These are phyloP conservation scores for Cataglyphis cursor DNA, from an alignment of 2,888 invertebrate genomes.

Conservation along the genomic window DNA sequence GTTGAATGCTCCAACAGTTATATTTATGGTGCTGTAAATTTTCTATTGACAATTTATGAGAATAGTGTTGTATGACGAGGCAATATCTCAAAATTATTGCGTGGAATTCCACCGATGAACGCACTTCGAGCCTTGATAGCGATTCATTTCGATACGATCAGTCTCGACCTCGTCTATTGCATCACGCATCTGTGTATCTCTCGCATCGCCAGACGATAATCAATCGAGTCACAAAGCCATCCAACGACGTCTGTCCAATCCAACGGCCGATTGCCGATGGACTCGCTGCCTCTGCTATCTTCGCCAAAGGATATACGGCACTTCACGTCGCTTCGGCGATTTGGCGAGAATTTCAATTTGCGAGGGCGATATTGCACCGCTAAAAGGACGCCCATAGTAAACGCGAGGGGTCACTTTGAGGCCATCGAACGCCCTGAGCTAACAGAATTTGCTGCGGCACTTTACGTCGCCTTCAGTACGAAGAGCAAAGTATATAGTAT, in stretches of 20 bases:
- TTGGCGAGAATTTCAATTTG: slow-evolving; percentile 39
- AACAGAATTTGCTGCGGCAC: slow-evolving; percentile 24
- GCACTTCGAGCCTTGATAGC: slow-evolving; percentile 62
- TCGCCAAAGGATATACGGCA: slow-evolving; percentile 32
- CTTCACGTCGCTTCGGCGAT: slow-evolving; percentile 42
- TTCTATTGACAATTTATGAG: slow-evolving; percentile 65
- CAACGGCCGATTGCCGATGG: slow-evolving; percentile 46
- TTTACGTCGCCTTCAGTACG: not conserved
- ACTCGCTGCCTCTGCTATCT: slow-evolving; percentile 14
- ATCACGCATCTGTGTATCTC: slow-evolving; percentile 10
- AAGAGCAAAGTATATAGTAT: not conserved
- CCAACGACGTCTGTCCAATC: slow-evolving; percentile 10
- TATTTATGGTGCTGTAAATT: not conserved
- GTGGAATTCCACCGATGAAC: slow-evolving; percentile 50
- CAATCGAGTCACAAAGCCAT: slow-evolving; percentile 62
- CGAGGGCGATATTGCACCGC: not conserved
- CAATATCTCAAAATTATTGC: slow-evolving; percentile 73
- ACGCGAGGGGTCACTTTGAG: slow-evolving; percentile 18
- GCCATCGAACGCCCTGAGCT: not conserved
- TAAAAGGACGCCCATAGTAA: slow-evolving; percentile 6
- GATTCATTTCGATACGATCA: slow-evolving; percentile 72
- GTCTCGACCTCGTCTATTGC: slow-evolving; percentile 38
- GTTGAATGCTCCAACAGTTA: not conserved
- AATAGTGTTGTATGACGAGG: slow-evolving; percentile 41
- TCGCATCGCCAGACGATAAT: slow-evolving; percentile 44